Evolutionary conservation across 2,888 invertebrate species (phyloP).

Genomic region (Heliconius erato): DNA sequence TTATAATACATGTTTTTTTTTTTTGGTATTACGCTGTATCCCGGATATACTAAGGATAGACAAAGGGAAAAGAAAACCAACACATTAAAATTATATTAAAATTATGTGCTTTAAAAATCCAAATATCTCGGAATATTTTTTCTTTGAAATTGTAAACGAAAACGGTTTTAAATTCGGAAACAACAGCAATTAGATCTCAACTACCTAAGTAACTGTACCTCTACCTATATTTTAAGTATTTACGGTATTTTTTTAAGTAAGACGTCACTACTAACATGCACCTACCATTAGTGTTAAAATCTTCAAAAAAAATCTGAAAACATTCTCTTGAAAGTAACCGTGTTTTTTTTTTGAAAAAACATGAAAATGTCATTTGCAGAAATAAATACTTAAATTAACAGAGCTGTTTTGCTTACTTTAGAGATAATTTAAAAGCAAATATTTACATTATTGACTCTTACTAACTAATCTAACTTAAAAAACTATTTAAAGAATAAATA

Average conservation of each 20-base stretch:
- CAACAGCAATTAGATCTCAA: not conserved
- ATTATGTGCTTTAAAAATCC: too few relatives aligned
- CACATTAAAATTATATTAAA: too few relatives aligned
- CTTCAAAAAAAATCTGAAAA: not conserved
- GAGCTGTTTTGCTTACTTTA: not conserved
- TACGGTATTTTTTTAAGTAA: not conserved
- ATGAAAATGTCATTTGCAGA: constrained; percentile 5
- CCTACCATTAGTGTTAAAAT: not conserved
- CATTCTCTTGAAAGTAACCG: not conserved
- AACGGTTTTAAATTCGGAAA: not conserved
- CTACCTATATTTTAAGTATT: not conserved
- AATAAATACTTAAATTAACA: not conserved
- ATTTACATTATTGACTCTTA: not conserved
- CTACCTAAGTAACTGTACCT: not conserved
- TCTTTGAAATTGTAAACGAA: not conserved
- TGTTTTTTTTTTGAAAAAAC: not conserved
- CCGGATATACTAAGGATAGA: not conserved
- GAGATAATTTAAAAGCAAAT: not conserved
- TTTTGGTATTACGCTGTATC: not conserved
- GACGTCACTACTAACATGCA: not conserved
- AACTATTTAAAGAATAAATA: too few relatives aligned
- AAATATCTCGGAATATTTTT: too few relatives aligned
- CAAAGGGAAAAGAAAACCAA: not conserved
- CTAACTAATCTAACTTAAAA: not conserved
- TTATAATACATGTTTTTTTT: not conserved